Conservation (phyloP, 2,797 vertebrate genomes). For the Oryzias dopingdopingensis region DNA sequence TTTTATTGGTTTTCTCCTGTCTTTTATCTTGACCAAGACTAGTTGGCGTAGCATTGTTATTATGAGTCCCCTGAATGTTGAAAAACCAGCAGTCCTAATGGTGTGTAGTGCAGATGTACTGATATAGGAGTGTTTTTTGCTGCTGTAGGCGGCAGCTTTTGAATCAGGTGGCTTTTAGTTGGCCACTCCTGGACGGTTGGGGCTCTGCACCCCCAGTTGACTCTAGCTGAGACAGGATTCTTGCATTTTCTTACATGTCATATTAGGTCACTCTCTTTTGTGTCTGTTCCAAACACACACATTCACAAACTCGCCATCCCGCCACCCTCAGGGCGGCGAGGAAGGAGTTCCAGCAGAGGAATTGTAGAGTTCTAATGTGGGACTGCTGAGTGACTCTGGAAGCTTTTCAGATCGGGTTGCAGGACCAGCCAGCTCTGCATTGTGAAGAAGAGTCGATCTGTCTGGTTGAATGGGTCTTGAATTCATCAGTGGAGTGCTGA, state of each 20-base stretch:
- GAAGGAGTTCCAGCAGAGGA: constrained; percentile 64
- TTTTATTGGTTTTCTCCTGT: constrained; percentile 24
- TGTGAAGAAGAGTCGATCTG: constrained; percentile 56
- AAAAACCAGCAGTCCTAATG: too few species aligned
- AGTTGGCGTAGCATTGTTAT: too few species aligned
- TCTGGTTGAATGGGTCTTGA: constrained; percentile 49
- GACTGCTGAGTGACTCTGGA: constrained; percentile 67
- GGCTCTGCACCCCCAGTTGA: constrained; percentile 47
- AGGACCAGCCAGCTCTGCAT: constrained; percentile 41
- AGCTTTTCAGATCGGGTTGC: constrained; percentile 65
- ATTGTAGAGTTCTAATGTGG: constrained; percentile 68
- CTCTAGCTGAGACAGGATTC: constrained; percentile 52
- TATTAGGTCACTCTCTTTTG: constrained; percentile 68
- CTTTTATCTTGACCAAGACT: too few species aligned
- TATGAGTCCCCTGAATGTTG: too few species aligned
- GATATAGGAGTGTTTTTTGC: constrained; percentile 4
- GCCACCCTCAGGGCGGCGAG: constrained; percentile 48
- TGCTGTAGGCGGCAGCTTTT: constrained; percentile 19
- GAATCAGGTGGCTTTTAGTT: constrained; percentile 56
- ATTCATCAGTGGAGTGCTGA: constrained; percentile 44
- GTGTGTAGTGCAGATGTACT: neutral
- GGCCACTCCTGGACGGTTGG: constrained; percentile 29
- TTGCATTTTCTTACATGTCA: constrained; percentile 65
- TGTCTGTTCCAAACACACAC: constrained; percentile 36
- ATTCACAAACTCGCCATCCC: constrained; percentile 28